These are phyloP conservation scores for Subanguina moxae DNA, from an alignment of 1,140 invertebrate species.

Conservation along the genomic window DNA sequence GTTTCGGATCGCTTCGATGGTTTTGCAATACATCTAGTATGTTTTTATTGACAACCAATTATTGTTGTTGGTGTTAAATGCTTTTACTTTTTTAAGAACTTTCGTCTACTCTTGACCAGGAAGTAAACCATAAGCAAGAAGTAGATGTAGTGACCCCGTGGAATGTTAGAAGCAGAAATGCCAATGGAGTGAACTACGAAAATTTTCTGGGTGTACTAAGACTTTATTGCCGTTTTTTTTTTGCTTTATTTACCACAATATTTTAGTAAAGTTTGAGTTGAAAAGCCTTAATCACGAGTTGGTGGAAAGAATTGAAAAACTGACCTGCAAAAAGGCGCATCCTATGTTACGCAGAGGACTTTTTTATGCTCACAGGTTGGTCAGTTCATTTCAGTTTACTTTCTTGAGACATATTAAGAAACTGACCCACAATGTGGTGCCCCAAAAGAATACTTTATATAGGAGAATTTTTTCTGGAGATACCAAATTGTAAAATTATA, in stretches of 20 bases:
- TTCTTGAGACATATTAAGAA: background rate
- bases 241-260: background rate
- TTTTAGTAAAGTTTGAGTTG: slow-evolving; percentile 83
- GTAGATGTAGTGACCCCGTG: slow-evolving; percentile 88
- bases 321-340: slow-evolving; percentile 81
- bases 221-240: background rate
- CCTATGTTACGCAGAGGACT: slow-evolving; percentile 83
- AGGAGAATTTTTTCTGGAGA: too few relatives aligned
- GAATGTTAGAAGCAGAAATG: slow-evolving; percentile 79
- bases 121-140: too few relatives aligned
- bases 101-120: too few relatives aligned
- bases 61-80: too few relatives aligned
- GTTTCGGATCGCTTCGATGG: too few relatives aligned
- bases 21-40: too few relatives aligned
- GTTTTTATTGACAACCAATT: too few relatives aligned
- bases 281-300: slow-evolving; percentile 81
- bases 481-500: too few relatives aligned
- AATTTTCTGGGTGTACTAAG: slow-evolving; percentile 81
- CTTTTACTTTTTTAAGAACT: too few relatives aligned
- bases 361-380: slow-evolving; percentile 91
- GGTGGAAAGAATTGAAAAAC: slow-evolving; percentile 77
- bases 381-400: too few relatives aligned
- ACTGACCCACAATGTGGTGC: too few relatives aligned
- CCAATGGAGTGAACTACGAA: slow-evolving; percentile 90
- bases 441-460: too few relatives aligned